Conservation (phyloP, 2,888 invertebrate genomes). For the Tiphia femorata region DNA sequence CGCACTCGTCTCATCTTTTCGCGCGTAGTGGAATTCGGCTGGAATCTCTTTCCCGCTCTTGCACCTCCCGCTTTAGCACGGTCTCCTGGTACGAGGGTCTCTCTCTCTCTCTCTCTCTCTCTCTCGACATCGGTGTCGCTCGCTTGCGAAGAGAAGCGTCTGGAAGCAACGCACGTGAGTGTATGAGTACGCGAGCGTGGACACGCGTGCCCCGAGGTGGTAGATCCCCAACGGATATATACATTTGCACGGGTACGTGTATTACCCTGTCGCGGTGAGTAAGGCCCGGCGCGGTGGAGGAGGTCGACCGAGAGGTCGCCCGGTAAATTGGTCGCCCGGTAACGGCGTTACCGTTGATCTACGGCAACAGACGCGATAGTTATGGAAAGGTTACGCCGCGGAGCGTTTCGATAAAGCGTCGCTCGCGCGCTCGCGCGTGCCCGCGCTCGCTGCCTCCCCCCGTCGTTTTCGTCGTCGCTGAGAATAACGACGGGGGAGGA, state of each 20-base stretch:
- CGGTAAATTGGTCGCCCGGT: slow-evolving; percentile 64
- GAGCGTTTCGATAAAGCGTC: slow-evolving; percentile 57
- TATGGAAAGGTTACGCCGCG: slow-evolving; percentile 60
- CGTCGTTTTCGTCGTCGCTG: slow-evolving; percentile 37
- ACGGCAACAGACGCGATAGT: slow-evolving; percentile 62
- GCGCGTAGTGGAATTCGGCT: too few species aligned
- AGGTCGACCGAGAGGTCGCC: slow-evolving; percentile 62
- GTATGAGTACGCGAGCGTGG: too few species aligned
- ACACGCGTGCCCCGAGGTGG: slow-evolving; percentile 31
- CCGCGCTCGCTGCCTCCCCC: slow-evolving; percentile 34
- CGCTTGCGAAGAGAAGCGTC: slow-evolving; percentile 5
- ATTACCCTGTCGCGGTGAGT: slow-evolving; percentile 34
- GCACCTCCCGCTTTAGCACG: too few species aligned
- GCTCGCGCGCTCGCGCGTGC: too few species aligned
- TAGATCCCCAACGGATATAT: slow-evolving; percentile 36
- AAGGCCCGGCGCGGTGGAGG: slow-evolving; percentile 50
- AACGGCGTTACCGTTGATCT: slow-evolving; percentile 61
- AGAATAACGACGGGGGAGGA: slow-evolving; percentile 43
- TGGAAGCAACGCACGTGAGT: slow-evolving; percentile 13
- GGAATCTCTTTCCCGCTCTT: too few species aligned
- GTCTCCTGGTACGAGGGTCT: too few species aligned
- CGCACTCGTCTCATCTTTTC: too few species aligned
- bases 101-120: too few species aligned
- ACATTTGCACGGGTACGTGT: slow-evolving; percentile 40
- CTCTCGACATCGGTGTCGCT: too few species aligned